phyloP scores from a whole-genome alignment of 2,113 vertebrate species.

The Aegithalos caudatus region DNA sequence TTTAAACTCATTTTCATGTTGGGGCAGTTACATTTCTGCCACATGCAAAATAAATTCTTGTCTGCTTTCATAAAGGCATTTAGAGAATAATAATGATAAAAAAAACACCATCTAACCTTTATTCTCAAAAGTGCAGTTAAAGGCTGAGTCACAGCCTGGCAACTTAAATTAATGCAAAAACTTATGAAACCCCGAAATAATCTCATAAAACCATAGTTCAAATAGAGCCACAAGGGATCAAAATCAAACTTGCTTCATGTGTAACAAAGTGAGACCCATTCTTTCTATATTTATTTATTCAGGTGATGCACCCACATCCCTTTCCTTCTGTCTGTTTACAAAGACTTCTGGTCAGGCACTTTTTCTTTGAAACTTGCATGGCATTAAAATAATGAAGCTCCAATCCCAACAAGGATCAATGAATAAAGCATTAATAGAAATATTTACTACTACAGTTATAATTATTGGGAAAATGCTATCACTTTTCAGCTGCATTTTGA shows the following conservation, averaged over 20 bases:
- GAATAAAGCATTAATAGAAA: not conserved
- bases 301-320: not conserved
- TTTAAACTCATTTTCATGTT: not conserved
- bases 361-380: not conserved
- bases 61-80: not conserved
- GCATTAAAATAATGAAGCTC: not conserved
- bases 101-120: not conserved
- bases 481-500: not conserved
- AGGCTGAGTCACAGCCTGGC: not conserved
- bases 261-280: not conserved
- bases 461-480: not conserved
- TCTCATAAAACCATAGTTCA: not conserved
- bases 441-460: not conserved
- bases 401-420: not conserved
- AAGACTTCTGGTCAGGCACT: not conserved
- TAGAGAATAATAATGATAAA: not conserved
- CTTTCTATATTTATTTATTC: not conserved
- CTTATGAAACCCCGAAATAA: not conserved
- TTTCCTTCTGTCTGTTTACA: not conserved
- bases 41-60: not conserved
- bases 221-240: not conserved
- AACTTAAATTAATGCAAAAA: not conserved
- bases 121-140: not conserved
- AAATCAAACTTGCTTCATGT: not conserved
- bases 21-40: not conserved